Conservation (phyloP, 2,888 invertebrate genomes). For the Andrena bucephala region DNA sequence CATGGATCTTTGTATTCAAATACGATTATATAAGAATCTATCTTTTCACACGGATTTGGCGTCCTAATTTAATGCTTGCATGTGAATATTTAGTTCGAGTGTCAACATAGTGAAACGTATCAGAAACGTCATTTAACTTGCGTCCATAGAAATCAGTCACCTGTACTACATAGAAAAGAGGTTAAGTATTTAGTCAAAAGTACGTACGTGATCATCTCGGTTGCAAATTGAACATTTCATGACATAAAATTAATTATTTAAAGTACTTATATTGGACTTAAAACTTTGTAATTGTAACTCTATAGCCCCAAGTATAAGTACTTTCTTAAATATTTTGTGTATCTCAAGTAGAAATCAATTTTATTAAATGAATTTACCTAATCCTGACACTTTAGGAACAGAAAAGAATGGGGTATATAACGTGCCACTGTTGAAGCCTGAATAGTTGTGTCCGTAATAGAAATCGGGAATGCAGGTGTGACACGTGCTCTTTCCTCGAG, state of each 20-base stretch:
- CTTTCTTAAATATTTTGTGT: not conserved
- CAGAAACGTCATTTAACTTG: no score
- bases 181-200: no score
- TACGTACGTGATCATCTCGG: no score
- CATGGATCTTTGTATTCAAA: not conserved
- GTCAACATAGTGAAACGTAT: no score
- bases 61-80: not conserved
- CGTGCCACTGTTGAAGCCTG: not conserved
- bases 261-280: not conserved
- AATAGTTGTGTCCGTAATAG: not conserved
- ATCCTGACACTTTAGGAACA: not conserved
- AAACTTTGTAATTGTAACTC: not conserved
- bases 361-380: not conserved
- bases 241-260: not conserved
- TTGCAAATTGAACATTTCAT: no score
- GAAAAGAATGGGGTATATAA: not conserved
- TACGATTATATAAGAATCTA: no score
- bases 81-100: not conserved
- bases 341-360: not conserved
- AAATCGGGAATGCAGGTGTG: conserved; percentile 8
- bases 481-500: conserved; percentile 3
- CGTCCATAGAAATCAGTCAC: no score
- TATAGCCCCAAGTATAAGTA: no score
- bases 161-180: no score
- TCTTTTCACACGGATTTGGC: not conserved